Conservation (phyloP, 2,113 vertebrate genomes). For the Chaetorhynchus papuensis region DNA sequence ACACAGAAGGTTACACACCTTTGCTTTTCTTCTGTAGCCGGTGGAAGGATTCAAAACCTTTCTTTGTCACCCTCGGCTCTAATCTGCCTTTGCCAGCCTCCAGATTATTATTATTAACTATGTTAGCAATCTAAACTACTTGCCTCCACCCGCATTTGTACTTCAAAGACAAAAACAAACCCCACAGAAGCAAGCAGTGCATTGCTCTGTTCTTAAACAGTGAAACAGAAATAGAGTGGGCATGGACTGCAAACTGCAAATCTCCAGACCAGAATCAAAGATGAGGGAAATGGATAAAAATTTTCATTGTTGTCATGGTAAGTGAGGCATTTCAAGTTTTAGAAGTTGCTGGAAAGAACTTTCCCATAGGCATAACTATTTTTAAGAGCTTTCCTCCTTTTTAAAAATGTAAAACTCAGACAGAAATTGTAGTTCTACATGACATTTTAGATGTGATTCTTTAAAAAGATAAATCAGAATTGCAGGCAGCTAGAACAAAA, state of each 20-base stretch:
- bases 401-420: background rate
- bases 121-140: background rate
- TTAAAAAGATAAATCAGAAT: background rate
- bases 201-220: background rate
- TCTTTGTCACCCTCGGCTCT: background rate
- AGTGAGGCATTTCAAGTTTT: background rate
- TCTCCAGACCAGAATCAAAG: background rate
- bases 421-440: background rate
- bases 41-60: background rate
- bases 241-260: background rate
- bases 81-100: background rate
- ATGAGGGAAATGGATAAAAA: background rate
- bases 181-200: background rate
- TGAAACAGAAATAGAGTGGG: background rate
- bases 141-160: background rate
- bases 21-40: background rate
- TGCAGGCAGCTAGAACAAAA: background rate
- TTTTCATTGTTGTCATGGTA: background rate
- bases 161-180: background rate
- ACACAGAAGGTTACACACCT: rapidly evolving
- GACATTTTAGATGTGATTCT: background rate
- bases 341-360: background rate
- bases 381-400: background rate
- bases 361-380: background rate
- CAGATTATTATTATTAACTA: background rate